Evolutionary conservation across 2,888 invertebrate genomes (phyloP), one percentile per base, ranked within the genome.

Genomic region (Mycalesis mineus): DNA sequence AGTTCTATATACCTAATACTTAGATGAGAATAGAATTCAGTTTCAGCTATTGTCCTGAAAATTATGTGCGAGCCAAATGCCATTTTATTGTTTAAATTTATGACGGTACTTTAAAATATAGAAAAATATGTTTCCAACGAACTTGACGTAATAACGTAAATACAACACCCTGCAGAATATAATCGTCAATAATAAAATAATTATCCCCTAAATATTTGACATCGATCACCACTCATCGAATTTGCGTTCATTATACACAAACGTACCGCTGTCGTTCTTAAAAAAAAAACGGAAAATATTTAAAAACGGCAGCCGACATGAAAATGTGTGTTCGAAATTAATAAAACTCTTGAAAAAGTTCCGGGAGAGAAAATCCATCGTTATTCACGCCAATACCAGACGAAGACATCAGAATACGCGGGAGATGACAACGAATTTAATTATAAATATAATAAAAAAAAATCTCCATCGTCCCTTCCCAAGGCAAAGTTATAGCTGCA

Each of bases 391-490:
- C 88, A 88, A 82, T 83, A 81, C 77, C 85, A 87, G 83, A 78
- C 78, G 78, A 79, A 84, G 81, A 81, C 78, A 73, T 74, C 75
- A 75, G 74, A 73, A 75, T 75, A 76, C 75, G 75, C 80, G 81
- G 80, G 81, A 81, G 82, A 84, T 88, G 88, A 85, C 88, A 87
- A 85, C 80, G 77, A 84, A 87, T 88, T 89, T 88, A 89, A 89
- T 89, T 89, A 88, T 86, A 86, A 87, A 87, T 84, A 88, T 88
- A 85, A 86, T 87, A 88, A 61, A 84, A 84, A 42, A 82, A 84
- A 80, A 80, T 74, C 80, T 78, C 78, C 77, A 79, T 70, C 84
- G 84, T 82, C 88, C 87, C 85, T 83, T 82, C 77, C 76, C 72
- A 72, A 77, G 76, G 75, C 73, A 73, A 71, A 70, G 74, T 69